These are phyloP conservation scores for Thereva nobilitata DNA, from an alignment of 2,888 invertebrate genomes.

Conservation along the genomic window DNA sequence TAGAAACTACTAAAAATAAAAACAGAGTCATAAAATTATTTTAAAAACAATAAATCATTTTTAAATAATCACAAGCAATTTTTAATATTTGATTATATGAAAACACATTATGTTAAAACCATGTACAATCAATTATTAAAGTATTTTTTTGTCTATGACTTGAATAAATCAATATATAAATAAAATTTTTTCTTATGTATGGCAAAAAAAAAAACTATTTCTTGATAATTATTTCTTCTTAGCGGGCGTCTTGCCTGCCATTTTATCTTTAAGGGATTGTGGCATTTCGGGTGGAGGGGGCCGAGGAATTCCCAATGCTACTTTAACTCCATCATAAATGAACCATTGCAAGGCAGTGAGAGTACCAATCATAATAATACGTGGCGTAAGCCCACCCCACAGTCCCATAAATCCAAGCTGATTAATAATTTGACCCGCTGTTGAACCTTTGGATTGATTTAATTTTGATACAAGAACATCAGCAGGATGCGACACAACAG, in stretches of 20 bases:
- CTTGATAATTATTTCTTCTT: no score
- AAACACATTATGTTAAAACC: no score
- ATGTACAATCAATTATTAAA: no score
- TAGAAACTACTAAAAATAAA: no score
- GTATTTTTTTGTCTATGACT: no score
- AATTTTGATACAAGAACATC: constrained; percentile 89
- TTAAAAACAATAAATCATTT: no score
- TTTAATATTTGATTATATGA: no score
- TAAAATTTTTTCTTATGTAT: no score
- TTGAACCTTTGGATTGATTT: constrained; percentile 74
- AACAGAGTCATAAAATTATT: no score
- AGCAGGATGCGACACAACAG: constrained; percentile 87
- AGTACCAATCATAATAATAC: constrained; percentile 97
- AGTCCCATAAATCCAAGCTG: constrained; percentile 53
- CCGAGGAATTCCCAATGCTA: constrained; percentile 74
- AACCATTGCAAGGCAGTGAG: constrained; percentile 96
- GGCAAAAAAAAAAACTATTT: no score
- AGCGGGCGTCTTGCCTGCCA: constrained; percentile 48
- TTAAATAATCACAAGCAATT: no score
- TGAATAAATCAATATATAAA: no score
- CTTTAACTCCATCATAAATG: constrained; percentile 96
- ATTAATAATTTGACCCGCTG: constrained; percentile 54
- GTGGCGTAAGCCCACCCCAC: constrained; percentile 79
- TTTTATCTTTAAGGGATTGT: constrained; percentile 79
- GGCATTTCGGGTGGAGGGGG: constrained; percentile 98